Conservation (phyloP, 2,113 vertebrate species). For the Coregonus clupeaformis region DNA sequence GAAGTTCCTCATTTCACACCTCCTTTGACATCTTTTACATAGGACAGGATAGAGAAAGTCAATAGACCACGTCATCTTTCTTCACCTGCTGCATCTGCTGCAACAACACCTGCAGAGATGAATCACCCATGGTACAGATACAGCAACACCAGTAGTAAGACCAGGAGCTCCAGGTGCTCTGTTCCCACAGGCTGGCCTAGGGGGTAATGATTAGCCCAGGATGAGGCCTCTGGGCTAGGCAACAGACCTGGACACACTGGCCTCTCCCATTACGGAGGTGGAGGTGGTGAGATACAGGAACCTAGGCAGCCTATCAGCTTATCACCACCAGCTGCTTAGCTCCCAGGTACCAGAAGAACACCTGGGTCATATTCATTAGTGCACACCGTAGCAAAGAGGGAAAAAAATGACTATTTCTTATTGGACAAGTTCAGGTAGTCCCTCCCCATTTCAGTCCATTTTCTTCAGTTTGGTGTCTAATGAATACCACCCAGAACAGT, state of each 20-base stretch:
- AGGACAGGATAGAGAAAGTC: not conserved
- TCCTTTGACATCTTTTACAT: too few relatives aligned
- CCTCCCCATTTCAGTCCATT: too few relatives aligned
- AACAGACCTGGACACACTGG: not conserved
- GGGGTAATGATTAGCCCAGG: slow-evolving; percentile 31
- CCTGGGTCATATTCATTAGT: not conserved
- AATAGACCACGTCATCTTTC: not conserved
- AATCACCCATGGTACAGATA: not conserved
- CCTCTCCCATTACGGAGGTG: slow-evolving; percentile 16
- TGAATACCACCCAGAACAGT: too few relatives aligned
- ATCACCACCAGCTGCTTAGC: slow-evolving; percentile 53
- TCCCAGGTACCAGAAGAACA: slow-evolving; percentile 39
- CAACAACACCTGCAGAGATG: not conserved
- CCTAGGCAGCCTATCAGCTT: too few relatives aligned
- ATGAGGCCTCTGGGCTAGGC: slow-evolving; percentile 22
- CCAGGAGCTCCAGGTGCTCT: slow-evolving; percentile 29
- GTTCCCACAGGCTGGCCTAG: slow-evolving; percentile 26
- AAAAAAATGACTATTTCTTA: too few relatives aligned
- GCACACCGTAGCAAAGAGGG: too few relatives aligned
- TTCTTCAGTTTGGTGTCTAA: too few relatives aligned
- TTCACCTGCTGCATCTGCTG: not conserved
- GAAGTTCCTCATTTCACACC: too few relatives aligned
- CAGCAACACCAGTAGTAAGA: slow-evolving; percentile 2
- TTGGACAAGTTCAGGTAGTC: too few relatives aligned
- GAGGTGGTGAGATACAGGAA: too few relatives aligned